phyloP scores from a whole-genome alignment of 2,113 vertebrate species.

The Neogale vison region DNA sequence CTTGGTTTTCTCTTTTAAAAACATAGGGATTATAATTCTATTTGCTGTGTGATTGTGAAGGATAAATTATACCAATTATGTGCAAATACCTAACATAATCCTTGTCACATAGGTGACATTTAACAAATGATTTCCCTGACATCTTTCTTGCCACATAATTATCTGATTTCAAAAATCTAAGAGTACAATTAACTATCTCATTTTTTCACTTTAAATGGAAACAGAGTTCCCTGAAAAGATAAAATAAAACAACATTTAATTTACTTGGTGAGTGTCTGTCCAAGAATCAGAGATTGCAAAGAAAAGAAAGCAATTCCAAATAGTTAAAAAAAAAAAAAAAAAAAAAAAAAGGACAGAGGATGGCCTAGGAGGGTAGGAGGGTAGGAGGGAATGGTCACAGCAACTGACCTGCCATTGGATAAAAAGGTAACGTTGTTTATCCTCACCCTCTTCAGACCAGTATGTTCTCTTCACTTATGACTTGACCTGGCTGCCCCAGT shows the following conservation, averaged over 20 bases:
- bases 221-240: background rate
- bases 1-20: background rate
- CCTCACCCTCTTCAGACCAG: too few relatives aligned
- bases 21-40: background rate
- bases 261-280: background rate
- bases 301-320: background rate
- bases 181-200: background rate
- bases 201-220: background rate
- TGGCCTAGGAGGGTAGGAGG: too few relatives aligned
- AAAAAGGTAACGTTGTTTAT: background rate
- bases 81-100: background rate
- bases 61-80: background rate
- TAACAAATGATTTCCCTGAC: background rate
- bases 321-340: background rate
- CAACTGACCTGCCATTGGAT: background rate
- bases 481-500: background rate
- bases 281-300: background rate
- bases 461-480: rapidly evolving
- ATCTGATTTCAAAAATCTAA: conserved; percentile 28
- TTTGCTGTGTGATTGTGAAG: background rate
- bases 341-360: background rate
- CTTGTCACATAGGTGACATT: background rate
- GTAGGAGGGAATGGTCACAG: background rate
- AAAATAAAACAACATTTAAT: background rate
- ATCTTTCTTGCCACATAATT: background rate